A percentile compares a stretch with the other conserved stretches of the same genome.
Conservation (phyloP, 2,888 invertebrate genomes). For the Gari tellinella region DNA sequence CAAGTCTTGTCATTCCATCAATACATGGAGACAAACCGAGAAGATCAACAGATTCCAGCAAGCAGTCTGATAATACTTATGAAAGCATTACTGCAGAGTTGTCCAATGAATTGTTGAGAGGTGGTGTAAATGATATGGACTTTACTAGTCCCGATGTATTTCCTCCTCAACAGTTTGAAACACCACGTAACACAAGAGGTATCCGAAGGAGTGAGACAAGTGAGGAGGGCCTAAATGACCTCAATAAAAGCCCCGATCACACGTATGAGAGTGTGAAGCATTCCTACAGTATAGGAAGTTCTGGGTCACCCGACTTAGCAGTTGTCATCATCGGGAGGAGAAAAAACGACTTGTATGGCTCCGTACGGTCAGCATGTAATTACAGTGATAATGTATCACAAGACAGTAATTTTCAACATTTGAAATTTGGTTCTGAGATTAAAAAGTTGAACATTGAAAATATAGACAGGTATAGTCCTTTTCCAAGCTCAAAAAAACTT, state of each 20-base stretch:
- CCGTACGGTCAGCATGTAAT: background rate
- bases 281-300: background rate
- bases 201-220: too few relatives aligned
- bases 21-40: too few relatives aligned
- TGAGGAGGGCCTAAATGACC: too few relatives aligned
- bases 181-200: too few relatives aligned
- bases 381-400: background rate
- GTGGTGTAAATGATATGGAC: slow-evolving; percentile 14
- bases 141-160: background rate
- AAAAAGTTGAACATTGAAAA: slow-evolving; percentile 10
- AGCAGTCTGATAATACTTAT: slow-evolving; percentile 37
- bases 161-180: too few relatives aligned
- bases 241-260: too few relatives aligned
- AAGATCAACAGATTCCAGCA: too few relatives aligned
- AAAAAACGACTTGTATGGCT: slow-evolving; percentile 23
- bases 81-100: slow-evolving; percentile 32
- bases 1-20: slow-evolving; percentile 25
- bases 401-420: background rate
- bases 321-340: slow-evolving; percentile 49
- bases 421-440: too few relatives aligned
- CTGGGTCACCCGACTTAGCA: slow-evolving; percentile 26
- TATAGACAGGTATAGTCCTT: slow-evolving; percentile 49
- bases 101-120: slow-evolving; percentile 8
- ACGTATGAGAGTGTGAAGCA: too few relatives aligned
- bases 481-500: slow-evolving; percentile 46